Conservation (phyloP, 2,888 invertebrate genomes). For the Diaprepes abbreviatus region DNA sequence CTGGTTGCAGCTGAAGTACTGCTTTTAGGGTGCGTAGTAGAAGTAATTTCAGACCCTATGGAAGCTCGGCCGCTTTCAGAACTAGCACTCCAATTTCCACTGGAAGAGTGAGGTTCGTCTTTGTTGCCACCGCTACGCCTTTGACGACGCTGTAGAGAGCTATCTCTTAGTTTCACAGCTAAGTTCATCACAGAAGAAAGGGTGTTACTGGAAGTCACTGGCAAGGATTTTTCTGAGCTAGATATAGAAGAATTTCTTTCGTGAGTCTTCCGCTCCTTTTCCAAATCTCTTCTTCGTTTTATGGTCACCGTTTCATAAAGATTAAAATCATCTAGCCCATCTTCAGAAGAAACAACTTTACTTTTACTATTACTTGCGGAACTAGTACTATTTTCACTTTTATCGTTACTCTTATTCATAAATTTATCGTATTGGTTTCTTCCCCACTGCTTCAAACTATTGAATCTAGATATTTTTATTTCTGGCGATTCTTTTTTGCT, state of each 20-base stretch:
- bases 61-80: conserved; percentile 90
- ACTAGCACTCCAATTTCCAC: conserved; percentile 96
- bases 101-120: conserved; percentile 90
- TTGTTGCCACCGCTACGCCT: conserved; percentile 76
- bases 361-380: conserved; percentile 22
- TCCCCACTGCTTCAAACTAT: conserved; percentile 88
- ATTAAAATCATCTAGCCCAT: conserved; percentile 73
- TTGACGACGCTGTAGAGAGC: conserved; percentile 79
- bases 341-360: conserved; percentile 47
- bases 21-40: conserved; percentile 79
- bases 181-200: conserved; percentile 72
- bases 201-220: conserved; percentile 65
- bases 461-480: conserved; percentile 78
- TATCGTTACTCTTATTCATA: conserved; percentile 77
- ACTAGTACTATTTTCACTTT: conserved; percentile 66
- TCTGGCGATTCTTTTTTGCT: conserved; percentile 71
- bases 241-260: conserved; percentile 82
- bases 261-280: conserved; percentile 78
- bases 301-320: conserved; percentile 78
- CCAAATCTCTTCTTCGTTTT: conserved; percentile 71
- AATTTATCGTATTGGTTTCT: conserved; percentile 82
- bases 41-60: conserved; percentile 86
- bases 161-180: conserved; percentile 83
- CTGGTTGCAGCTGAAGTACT: conserved; percentile 78
- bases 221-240: conserved; percentile 78